phyloP scores from a whole-genome alignment of 2,113 vertebrate genomes.

The Elephantulus edwardii region DNA sequence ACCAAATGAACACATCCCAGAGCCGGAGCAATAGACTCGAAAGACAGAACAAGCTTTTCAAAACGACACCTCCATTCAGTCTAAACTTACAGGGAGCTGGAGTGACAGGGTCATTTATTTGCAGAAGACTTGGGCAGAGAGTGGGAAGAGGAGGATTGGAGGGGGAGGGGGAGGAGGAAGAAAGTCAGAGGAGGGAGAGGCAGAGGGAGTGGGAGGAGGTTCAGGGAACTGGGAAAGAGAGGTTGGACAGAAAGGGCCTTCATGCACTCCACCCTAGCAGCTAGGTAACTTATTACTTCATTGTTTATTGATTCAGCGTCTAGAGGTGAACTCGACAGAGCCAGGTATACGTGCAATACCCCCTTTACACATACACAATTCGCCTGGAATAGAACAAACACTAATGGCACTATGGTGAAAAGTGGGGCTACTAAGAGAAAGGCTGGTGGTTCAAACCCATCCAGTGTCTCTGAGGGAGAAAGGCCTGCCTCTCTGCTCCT shows the following conservation, averaged over 20 bases:
- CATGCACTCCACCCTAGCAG: slow-evolving; percentile 40
- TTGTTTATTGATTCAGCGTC: not conserved
- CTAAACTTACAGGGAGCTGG: slow-evolving; percentile 83
- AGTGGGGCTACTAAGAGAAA: not conserved
- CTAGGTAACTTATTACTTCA: accelerated
- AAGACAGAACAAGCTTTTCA: slow-evolving; percentile 84
- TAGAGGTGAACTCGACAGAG: not conserved
- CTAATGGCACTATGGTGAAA: not conserved
- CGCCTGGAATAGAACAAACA: not conserved
- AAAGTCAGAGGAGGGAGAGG: not conserved
- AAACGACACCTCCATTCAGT: slow-evolving; percentile 85
- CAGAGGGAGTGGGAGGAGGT: not conserved
- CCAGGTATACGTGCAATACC: not conserved
- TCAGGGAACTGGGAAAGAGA: not conserved
- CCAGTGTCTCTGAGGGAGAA: not conserved
- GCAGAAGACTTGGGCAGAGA: slow-evolving; percentile 70
- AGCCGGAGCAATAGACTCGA: slow-evolving; percentile 70
- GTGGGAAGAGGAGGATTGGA: not conserved
- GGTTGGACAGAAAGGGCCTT: slow-evolving; percentile 53
- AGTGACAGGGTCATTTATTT: slow-evolving; percentile 84
- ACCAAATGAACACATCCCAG: slow-evolving; percentile 78
- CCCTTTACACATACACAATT: not conserved
- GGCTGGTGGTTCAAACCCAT: not conserved
- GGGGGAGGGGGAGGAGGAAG: not conserved
- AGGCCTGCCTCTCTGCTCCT: not conserved